These are phyloP conservation scores for Tamias sibiricus DNA, from an alignment of 2,113 vertebrate species.

Conservation along the genomic window DNA sequence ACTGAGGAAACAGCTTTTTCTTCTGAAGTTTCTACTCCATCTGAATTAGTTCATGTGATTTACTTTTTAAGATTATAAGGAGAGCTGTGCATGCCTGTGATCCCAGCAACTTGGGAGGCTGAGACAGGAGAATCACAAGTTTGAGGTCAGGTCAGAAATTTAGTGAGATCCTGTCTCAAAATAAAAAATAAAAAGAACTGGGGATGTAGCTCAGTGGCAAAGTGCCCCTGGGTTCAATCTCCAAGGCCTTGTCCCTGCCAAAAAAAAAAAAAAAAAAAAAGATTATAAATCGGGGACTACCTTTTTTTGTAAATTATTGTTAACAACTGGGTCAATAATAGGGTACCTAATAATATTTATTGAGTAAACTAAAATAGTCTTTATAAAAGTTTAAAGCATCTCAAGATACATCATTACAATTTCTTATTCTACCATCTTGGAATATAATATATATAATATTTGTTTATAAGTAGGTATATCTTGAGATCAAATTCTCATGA, in stretches of 20 bases:
- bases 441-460: background rate
- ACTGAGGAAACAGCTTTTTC: background rate
- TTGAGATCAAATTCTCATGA: conserved; percentile 20
- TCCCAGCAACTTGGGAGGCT: background rate
- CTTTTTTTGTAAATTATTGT: background rate
- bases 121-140: background rate
- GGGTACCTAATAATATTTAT: conserved; percentile 2
- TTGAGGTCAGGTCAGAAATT: background rate
- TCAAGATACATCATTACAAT: conserved; percentile 30
- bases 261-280: background rate
- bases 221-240: background rate
- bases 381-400: conserved; percentile 8
- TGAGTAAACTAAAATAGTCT: conserved; percentile 14
- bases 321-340: background rate
- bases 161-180: background rate
- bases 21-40: background rate
- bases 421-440: conserved; percentile 53
- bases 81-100: background rate
- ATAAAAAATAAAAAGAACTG: background rate
- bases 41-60: background rate
- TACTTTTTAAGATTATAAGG: conserved; percentile 34
- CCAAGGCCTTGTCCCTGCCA: background rate
- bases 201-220: background rate
- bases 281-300: background rate
- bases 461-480: conserved; percentile 44